phyloP scores from a whole-genome alignment of 2,888 invertebrate genomes.

The Perizoma flavofasciatum region DNA sequence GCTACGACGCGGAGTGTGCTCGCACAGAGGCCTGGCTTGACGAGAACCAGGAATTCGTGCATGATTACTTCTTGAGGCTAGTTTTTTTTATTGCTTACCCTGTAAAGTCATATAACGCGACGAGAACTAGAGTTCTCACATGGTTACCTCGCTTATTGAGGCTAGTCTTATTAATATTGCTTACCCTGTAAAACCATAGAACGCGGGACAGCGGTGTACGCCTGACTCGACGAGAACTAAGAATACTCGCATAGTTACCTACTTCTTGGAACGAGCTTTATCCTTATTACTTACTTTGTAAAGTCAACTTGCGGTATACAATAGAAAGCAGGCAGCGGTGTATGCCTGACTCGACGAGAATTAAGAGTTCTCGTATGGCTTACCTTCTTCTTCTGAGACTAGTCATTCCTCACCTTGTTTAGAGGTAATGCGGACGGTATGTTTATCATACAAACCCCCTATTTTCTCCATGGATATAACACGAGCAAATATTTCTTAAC shows the following conservation, averaged over 20 bases:
- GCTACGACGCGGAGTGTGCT: slow-evolving; percentile 94
- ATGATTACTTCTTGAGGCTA: slow-evolving; percentile 97
- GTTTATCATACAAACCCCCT: no score
- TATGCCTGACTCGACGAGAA: slow-evolving; percentile 98
- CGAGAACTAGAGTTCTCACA: slow-evolving; percentile 98
- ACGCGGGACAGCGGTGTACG: slow-evolving; percentile 85
- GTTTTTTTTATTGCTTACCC: slow-evolving; percentile 29
- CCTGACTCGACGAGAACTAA: slow-evolving; percentile 98
- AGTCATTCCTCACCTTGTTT: background rate
- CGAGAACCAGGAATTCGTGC: slow-evolving; percentile 97
- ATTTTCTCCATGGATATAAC: no score
- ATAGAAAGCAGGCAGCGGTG: slow-evolving; percentile 84
- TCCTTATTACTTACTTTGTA: background rate
- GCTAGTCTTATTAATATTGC: slow-evolving; percentile 70
- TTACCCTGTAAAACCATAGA: background rate
- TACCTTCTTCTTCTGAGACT: slow-evolving; percentile 90
- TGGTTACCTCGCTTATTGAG: slow-evolving; percentile 97
- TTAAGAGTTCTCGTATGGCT: slow-evolving; percentile 91
- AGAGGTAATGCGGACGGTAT: no score
- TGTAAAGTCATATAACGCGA: slow-evolving; percentile 78
- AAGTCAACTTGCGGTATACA: no score
- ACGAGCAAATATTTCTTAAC: no score
- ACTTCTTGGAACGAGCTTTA: slow-evolving; percentile 91
- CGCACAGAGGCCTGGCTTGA: slow-evolving; percentile 98
- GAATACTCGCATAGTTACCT: slow-evolving; percentile 88